Evolutionary conservation across 30 jellyfish, hydroid and myxozoan genomes (phyloP).

Genomic region (Haliclystus octoradiatus): DNA sequence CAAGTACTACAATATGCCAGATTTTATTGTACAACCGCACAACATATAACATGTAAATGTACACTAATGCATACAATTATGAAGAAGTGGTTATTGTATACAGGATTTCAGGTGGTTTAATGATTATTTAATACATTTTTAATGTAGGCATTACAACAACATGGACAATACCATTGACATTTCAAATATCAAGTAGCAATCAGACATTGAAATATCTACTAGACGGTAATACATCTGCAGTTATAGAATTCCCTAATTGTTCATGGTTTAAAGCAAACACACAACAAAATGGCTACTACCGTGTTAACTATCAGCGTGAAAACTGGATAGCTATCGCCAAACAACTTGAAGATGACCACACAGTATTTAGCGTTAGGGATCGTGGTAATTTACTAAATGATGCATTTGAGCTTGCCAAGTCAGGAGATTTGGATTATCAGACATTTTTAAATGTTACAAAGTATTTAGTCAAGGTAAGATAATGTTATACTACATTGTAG

Average conservation of each 20-base stretch:
- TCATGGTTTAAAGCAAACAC: slow-evolving; percentile 47
- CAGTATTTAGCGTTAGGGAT: slow-evolving; percentile 45
- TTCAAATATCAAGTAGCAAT: slow-evolving; percentile 22
- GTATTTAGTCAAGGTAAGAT: slow-evolving; percentile 44
- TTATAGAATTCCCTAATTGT: slow-evolving; percentile 7
- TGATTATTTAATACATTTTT: background rate
- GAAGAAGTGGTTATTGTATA: no score
- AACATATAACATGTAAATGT: no score
- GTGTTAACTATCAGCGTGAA: slow-evolving; percentile 39
- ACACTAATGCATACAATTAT: no score
- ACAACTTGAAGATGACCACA: slow-evolving; percentile 36
- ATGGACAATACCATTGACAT: slow-evolving; percentile 77
- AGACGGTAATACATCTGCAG: slow-evolving; percentile 23
- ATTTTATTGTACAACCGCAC: no score
- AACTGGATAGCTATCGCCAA: slow-evolving; percentile 35
- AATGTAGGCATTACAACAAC: slow-evolving; percentile 1
- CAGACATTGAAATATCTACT: slow-evolving; percentile 1
- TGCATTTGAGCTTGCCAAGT: slow-evolving; percentile 65
- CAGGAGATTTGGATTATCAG: slow-evolving; percentile 21
- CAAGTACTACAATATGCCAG: no score
- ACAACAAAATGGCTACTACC: slow-evolving; percentile 51
- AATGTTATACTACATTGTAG: no score
- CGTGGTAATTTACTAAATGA: slow-evolving; percentile 67
- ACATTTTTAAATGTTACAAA: slow-evolving; percentile 37
- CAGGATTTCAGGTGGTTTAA: no score